These are phyloP conservation scores for Tortrix viridana DNA, from an alignment of 2,888 invertebrate species.

Conservation along the genomic window DNA sequence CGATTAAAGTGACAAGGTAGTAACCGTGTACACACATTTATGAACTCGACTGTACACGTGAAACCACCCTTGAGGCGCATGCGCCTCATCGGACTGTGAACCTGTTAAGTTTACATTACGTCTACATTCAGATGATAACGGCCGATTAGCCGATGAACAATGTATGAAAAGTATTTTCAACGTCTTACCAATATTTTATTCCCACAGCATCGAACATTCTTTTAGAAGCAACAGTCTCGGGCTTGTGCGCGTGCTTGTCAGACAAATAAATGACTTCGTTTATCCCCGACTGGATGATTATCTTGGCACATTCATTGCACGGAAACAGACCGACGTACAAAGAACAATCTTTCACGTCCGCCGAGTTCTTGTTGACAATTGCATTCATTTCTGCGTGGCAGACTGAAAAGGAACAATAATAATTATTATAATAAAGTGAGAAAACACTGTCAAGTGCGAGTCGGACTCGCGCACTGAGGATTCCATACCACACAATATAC, in stretches of 20 bases:
- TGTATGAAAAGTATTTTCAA: not conserved
- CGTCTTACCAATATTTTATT: conserved; percentile 86
- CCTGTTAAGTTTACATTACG: too few relatives aligned
- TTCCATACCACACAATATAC: too few relatives aligned
- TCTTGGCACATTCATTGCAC: conserved; percentile 98
- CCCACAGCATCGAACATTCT: conserved; percentile 91
- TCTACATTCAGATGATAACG: too few relatives aligned
- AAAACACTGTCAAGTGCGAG: too few relatives aligned
- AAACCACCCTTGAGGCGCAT: too few relatives aligned
- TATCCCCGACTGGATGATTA: conserved; percentile 97
- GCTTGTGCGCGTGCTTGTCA: conserved; percentile 90
- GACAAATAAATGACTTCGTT: conserved; percentile 90
- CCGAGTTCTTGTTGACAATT: conserved; percentile 94
- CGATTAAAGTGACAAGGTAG: too few relatives aligned
- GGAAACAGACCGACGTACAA: conserved; percentile 97
- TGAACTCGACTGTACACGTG: too few relatives aligned
- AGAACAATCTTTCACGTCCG: conserved; percentile 90
- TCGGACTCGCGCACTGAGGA: too few relatives aligned
- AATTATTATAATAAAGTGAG: not conserved
- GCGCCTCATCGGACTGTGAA: too few relatives aligned
- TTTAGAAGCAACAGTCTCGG: conserved; percentile 89
- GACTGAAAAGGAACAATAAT: conserved; percentile 85
- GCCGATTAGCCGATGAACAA: too few relatives aligned
- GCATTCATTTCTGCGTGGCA: conserved; percentile 99
- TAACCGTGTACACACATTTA: too few relatives aligned